Percentiles rank a stretch among this genome's conserved stretches.
Conservation (phyloP, 2,888 invertebrate genomes). For the Sericinus montela region DNA sequence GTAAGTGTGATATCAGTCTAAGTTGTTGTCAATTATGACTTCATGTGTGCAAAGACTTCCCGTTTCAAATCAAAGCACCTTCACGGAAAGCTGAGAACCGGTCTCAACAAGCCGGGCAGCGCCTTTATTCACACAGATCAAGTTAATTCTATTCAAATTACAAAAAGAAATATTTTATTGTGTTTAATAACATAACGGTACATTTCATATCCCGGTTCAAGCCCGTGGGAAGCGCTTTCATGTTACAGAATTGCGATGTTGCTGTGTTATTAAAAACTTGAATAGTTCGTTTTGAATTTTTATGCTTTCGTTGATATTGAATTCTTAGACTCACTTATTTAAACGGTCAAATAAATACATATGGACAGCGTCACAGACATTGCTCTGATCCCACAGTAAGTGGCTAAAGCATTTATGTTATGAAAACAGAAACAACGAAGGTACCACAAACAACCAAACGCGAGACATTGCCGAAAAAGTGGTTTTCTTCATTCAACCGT, state of each 20-base stretch:
- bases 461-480: too few species aligned
- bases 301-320: too few species aligned
- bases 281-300: too few species aligned
- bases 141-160: slow-evolving; percentile 17
- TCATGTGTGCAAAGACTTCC: slow-evolving; percentile 5
- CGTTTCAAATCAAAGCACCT: not conserved
- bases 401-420: too few species aligned
- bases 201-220: slow-evolving; percentile 19
- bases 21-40: slow-evolving; percentile 5
- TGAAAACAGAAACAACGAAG: too few species aligned
- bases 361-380: too few species aligned
- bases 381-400: too few species aligned
- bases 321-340: too few species aligned
- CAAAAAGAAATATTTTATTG: slow-evolving; percentile 20
- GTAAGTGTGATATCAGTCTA: not conserved
- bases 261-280: not conserved
- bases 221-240: slow-evolving; percentile 25
- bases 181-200: slow-evolving; percentile 29
- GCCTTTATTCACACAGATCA: slow-evolving; percentile 13
- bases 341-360: too few species aligned
- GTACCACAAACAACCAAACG: too few species aligned
- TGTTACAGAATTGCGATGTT: slow-evolving; percentile 1
- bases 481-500: too few species aligned
- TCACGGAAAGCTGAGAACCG: slow-evolving; percentile 8
- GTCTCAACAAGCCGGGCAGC: not conserved